Evolutionary conservation across 2,113 vertebrate genomes (phyloP).

Genomic region (Phasianus colchicus): DNA sequence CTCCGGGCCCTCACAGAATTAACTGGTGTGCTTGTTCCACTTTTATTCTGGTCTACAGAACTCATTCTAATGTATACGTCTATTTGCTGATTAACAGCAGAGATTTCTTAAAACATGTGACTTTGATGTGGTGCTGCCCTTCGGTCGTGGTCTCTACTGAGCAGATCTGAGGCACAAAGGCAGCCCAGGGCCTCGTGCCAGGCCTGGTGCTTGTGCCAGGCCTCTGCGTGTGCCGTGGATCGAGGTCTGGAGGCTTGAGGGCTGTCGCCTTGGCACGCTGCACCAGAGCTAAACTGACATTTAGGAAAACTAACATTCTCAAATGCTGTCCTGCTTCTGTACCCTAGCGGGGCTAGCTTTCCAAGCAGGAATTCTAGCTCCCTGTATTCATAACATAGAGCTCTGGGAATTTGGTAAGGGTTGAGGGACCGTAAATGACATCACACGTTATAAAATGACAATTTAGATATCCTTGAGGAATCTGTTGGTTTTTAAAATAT

Average conservation of each 20-base stretch:
- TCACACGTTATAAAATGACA: neutral
- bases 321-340: neutral
- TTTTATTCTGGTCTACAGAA: neutral
- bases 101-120: neutral
- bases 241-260: neutral
- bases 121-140: neutral
- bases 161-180: neutral
- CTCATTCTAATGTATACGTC: neutral
- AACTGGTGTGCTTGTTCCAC: accelerated
- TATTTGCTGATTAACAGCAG: neutral
- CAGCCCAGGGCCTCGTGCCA: neutral
- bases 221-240: neutral
- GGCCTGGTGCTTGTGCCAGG: neutral
- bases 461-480: neutral
- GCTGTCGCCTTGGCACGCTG: neutral
- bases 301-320: neutral
- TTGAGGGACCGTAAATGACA: neutral
- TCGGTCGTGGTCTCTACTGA: accelerated
- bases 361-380: neutral
- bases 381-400: neutral
- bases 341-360: neutral
- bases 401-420: neutral
- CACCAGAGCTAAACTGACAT: neutral
- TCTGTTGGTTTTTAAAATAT: neutral
- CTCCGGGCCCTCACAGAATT: neutral